A percentile compares a stretch with the other conserved stretches of the same genome.
Conservation (phyloP, 2,797 vertebrate genomes). For the Pseudocheirus occidentalis region DNA sequence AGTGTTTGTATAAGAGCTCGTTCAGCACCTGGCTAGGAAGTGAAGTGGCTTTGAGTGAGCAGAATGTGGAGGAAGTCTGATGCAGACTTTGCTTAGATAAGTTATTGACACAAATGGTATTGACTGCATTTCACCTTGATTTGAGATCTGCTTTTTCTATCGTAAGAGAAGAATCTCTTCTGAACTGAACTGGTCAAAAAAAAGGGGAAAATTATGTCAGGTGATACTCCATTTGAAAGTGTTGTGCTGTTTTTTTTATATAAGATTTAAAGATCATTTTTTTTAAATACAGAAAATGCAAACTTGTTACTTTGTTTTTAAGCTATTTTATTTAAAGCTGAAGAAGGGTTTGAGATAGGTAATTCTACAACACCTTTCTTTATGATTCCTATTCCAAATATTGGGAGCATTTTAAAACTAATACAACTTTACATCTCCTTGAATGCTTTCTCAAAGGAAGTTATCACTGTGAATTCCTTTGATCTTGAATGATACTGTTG, state of each 20-base stretch:
- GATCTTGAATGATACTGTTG: neutral
- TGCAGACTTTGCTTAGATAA: neutral
- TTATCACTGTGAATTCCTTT: neutral
- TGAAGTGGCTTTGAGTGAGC: neutral
- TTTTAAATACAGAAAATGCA: neutral
- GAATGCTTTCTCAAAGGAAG: neutral
- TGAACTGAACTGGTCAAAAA: neutral
- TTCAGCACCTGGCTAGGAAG: neutral
- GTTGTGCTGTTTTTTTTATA: neutral
- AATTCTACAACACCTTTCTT: neutral
- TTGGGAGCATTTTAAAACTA: neutral
- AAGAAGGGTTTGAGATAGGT: fast-evolving
- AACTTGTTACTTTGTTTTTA: neutral
- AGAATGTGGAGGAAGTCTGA: neutral
- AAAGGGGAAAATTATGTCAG: neutral
- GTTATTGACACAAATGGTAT: fast-evolving
- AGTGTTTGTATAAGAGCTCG: neutral
- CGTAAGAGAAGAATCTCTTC: neutral
- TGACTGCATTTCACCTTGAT: neutral
- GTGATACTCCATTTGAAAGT: neutral
- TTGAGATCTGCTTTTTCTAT: neutral
- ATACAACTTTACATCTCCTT: neutral
- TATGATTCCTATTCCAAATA: neutral
- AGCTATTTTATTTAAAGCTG: neutral
- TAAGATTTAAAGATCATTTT: neutral